Conservation (phyloP, 2,797 vertebrate species). For the Emydoidea blandingii region DNA sequence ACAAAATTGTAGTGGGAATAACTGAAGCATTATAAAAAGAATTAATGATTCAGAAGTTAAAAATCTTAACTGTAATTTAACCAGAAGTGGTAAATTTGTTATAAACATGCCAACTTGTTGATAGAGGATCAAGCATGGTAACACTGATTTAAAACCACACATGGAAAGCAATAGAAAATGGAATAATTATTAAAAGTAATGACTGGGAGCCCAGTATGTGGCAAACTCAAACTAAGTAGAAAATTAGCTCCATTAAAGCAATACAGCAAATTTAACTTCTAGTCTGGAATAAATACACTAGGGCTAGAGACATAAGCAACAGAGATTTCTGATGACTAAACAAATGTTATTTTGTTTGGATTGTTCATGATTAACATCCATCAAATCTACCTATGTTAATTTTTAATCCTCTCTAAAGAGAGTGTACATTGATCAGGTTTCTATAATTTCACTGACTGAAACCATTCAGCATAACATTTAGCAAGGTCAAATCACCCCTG, state of each 20-base stretch:
- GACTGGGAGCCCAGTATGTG: background rate
- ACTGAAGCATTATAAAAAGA: background rate
- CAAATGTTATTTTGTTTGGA: background rate
- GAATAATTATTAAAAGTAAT: background rate
- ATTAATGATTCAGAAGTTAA: background rate
- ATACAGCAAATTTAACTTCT: background rate
- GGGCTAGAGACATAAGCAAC: background rate
- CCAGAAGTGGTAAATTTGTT: background rate
- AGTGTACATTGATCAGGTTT: background rate
- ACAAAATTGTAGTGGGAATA: background rate
- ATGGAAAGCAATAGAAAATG: background rate
- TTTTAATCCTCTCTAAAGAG: background rate
- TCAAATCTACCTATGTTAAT: background rate
- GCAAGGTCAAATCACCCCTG: background rate
- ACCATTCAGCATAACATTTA: background rate
- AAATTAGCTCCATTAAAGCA: constrained; percentile 1
- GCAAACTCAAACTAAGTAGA: background rate
- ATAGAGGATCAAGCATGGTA: background rate
- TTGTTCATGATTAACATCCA: background rate
- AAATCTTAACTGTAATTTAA: background rate
- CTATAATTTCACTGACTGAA: constrained; percentile 6
- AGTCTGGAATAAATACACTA: background rate
- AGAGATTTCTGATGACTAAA: background rate
- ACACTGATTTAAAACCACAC: background rate
- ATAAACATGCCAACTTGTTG: background rate